Evolutionary conservation across 2,888 invertebrate genomes (phyloP).

Genomic region (Pediacus dermestoides): DNA sequence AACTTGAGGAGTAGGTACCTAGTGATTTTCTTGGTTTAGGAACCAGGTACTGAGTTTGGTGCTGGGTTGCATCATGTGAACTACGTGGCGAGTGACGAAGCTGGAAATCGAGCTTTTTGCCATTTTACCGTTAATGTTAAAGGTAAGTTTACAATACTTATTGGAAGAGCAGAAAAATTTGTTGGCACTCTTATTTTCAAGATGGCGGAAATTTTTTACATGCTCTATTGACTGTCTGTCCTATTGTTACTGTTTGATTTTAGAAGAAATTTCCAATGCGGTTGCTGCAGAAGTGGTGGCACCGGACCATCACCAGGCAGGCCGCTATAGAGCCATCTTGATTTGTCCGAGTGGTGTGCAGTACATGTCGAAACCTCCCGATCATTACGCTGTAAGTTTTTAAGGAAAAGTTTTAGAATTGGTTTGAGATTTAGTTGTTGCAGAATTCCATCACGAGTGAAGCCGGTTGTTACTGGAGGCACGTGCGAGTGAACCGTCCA

Average conservation of each 20-base stretch:
- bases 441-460: slow-evolving; percentile 35
- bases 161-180: no score
- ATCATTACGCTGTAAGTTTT: slow-evolving; percentile 37
- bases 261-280: slow-evolving; percentile 27
- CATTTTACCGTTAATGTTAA: slow-evolving; percentile 61
- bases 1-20: slow-evolving; percentile 1
- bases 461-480: slow-evolving; percentile 43
- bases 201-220: no score
- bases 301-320: slow-evolving; percentile 21
- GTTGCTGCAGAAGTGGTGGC: slow-evolving; percentile 13
- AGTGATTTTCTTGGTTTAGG: slow-evolving; percentile 44
- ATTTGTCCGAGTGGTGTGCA: slow-evolving; percentile 45
- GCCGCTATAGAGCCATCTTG: slow-evolving; percentile 39
- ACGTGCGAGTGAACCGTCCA: slow-evolving; percentile 36
- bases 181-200: no score
- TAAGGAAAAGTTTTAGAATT: slow-evolving; percentile 3
- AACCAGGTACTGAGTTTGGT: slow-evolving; percentile 60
- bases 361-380: slow-evolving; percentile 37
- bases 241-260: slow-evolving; percentile 12
- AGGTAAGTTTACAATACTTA: slow-evolving; percentile 52
- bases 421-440: slow-evolving; percentile 20
- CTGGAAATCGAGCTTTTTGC: slow-evolving; percentile 61
- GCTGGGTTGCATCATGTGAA: slow-evolving; percentile 60
- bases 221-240: no score
- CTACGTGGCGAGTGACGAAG: slow-evolving; percentile 62